Conservation (phyloP, 2,888 invertebrate species). For the Incurvaria masculella region DNA sequence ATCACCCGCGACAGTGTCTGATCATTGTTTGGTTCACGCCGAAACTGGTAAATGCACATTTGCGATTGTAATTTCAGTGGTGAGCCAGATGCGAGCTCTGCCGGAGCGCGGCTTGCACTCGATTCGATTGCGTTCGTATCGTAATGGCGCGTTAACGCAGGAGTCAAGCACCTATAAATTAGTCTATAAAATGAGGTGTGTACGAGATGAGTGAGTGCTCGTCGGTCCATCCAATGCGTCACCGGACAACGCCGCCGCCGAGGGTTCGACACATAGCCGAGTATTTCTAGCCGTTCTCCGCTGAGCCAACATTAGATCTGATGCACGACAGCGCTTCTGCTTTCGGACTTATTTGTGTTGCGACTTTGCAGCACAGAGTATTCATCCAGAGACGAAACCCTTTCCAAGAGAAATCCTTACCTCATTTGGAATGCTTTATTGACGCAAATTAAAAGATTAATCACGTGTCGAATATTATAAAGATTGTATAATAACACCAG, state of each 20-base stretch:
- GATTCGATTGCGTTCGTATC: neutral
- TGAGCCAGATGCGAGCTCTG: neutral
- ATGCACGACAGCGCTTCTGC: slow-evolving; percentile 43
- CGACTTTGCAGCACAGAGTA: too few species aligned
- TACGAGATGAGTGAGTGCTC: neutral
- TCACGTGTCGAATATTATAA: neutral
- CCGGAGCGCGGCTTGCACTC: neutral
- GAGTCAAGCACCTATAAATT: neutral
- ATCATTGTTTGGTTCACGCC: neutral
- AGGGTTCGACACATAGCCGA: slow-evolving; percentile 38
- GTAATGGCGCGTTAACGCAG: neutral
- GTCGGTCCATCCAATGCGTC: neutral
- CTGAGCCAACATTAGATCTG: slow-evolving; percentile 45
- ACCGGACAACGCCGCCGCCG: neutral
- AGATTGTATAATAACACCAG: neutral
- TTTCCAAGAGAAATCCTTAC: too few species aligned
- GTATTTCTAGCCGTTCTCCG: slow-evolving; percentile 41
- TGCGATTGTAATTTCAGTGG: neutral
- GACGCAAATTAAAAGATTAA: neutral
- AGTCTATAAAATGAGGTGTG: neutral
- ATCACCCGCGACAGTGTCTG: neutral
- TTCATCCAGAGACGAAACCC: too few species aligned
- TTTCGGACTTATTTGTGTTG: slow-evolving; percentile 40
- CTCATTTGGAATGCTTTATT: too few species aligned
- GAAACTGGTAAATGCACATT: neutral